phyloP scores from a whole-genome alignment of 2,113 vertebrate species.

The Pomatostomus ruficeps region DNA sequence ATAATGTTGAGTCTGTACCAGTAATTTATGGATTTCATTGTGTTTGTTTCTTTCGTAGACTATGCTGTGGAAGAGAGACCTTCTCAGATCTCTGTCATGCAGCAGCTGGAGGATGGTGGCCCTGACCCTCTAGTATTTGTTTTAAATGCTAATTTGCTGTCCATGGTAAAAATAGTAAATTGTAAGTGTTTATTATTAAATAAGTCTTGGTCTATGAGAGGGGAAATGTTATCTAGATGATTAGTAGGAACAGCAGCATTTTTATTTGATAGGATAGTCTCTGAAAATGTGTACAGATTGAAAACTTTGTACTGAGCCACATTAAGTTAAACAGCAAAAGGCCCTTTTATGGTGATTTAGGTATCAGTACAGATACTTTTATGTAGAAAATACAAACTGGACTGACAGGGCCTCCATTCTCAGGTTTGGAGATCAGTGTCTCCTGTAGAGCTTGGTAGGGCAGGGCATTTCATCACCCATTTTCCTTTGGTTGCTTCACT shows the following conservation, averaged over 20 bases:
- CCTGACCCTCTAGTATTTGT: slow-evolving; percentile 96
- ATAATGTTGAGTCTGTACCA: not conserved
- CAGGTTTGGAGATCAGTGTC: not conserved
- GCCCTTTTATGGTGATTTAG: not conserved
- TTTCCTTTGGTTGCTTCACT: not conserved
- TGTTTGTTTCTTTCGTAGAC: slow-evolving; percentile 73
- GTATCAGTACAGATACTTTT: not conserved
- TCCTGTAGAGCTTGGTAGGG: not conserved
- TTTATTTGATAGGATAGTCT: not conserved
- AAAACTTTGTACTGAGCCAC: not conserved
- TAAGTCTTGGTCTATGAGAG: not conserved
- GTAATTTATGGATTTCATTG: not conserved
- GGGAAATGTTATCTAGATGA: not conserved
- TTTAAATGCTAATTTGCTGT: slow-evolving; percentile 96
- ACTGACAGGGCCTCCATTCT: not conserved
- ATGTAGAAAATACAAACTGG: not conserved
- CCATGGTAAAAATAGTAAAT: slow-evolving; percentile 98
- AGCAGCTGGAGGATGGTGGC: slow-evolving; percentile 93
- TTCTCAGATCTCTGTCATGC: slow-evolving; percentile 92
- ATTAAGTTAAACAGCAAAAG: not conserved
- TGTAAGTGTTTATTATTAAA: slow-evolving; percentile 84
- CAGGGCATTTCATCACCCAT: not conserved
- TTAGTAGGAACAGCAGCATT: not conserved
- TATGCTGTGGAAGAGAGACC: slow-evolving; percentile 96
- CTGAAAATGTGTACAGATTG: not conserved